Evolutionary conservation across 2,113 vertebrate genomes (phyloP).

Genomic region (Spheniscus mendiculus): DNA sequence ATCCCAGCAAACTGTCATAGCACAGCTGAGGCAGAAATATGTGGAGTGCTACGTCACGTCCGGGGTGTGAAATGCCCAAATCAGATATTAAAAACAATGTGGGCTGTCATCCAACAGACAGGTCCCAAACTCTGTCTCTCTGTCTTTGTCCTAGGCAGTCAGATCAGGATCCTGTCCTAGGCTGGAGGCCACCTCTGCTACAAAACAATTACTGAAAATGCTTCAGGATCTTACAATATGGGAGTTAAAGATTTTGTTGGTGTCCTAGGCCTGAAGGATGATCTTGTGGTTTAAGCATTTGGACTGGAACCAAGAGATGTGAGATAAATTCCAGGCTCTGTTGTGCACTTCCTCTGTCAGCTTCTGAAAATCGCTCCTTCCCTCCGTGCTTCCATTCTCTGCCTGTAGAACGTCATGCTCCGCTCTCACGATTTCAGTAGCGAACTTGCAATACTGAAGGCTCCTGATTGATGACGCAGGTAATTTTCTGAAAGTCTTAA

Average conservation of each 20-base stretch:
- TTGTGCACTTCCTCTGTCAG: constrained; percentile 6
- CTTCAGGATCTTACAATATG: neutral
- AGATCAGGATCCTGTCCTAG: neutral
- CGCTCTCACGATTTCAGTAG: neutral
- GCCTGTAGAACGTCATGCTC: neutral
- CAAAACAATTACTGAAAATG: neutral
- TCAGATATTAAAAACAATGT: neutral
- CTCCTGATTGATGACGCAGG: neutral
- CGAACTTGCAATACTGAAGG: neutral
- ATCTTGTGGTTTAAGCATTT: constrained; percentile 22
- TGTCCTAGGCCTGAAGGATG: constrained; percentile 13
- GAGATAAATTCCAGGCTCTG: constrained; percentile 35
- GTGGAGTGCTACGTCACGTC: neutral
- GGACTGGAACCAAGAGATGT: constrained; percentile 27
- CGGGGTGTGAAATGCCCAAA: neutral
- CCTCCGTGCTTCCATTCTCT: neutral
- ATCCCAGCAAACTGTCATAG: neutral
- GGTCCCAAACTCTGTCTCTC: neutral
- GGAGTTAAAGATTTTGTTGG: neutral
- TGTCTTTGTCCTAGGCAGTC: neutral
- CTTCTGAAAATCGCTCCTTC: neutral
- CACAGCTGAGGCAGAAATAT: neutral
- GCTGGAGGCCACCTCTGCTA: neutral
- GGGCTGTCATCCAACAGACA: neutral
- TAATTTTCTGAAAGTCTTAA: neutral